Evolutionary conservation across 2,797 vertebrate genomes (phyloP), one percentile per base, ranked within the genome.

Genomic region (Eutrigla gurnardus): DNA sequence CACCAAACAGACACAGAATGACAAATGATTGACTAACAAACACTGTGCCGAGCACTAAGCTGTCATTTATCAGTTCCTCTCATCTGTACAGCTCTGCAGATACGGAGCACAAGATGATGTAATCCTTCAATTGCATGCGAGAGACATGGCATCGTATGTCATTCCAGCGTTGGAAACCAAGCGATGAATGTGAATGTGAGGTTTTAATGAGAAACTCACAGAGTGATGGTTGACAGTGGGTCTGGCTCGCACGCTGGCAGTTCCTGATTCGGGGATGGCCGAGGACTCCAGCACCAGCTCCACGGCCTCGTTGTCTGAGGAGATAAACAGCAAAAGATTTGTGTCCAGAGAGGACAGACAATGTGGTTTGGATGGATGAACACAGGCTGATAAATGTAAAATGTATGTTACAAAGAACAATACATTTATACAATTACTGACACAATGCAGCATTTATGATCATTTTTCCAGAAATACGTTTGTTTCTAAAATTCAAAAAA

Each of bases 161-260:
- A 46, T 32, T 58, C 11, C 1, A 59, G n/a, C 36, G 7, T 53
- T 2, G 8, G n/a, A 53, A 47, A 53, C 1, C 7, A 6, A 58
- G 6, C 18, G 13, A 40, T 13, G 33, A 59, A 77, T 46, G 25
- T 73, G 6, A 69, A 37, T 53, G 63, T 5, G 0, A 57, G 64
- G 42, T 15, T 64, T 46, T 25, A 55, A 33, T 65, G 25, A 68
- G 67, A 72, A 83, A 94, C 94, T 90, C 86, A 95, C 95, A 62
- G 77, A 0, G 37, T 91, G 80, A 83, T 95, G 94, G 45, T 94
- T 96, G 79, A 96, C 95, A 0, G 93, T 95, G 43, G 95, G 95
- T 78, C 95, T 91, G 50, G 94, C 90, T 13, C 93, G 88, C 46
- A 96, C 95, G 9, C 94, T 95, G 63, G 95, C 95, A 1, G 94